Evolutionary conservation across 2,888 invertebrate species (phyloP), one percentile per base, ranked within the genome.

Genomic region (Choreutis nemorana): DNA sequence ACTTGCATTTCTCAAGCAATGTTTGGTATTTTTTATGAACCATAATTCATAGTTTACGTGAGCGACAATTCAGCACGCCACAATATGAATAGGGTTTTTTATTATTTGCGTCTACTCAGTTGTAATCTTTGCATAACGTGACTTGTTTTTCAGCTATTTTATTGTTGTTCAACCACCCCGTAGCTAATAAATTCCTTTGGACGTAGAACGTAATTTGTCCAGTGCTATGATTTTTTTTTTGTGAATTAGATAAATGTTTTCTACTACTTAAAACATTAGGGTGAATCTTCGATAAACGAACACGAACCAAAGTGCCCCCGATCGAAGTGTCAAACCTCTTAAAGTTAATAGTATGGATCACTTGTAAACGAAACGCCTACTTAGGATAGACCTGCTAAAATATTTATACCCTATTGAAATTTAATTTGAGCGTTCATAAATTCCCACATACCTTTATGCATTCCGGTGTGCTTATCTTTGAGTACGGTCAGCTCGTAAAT

Each of bases 401-500:
- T 12, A 24, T 11, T 13, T 24, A 26, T 18, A 23, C 20, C 26
- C 28, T 15, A 23, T 35, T n/a, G n/a, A 26, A 31, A 34, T 34
- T 29, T 30, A 15, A 20, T 18, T 28, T 31, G 30, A 32, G 28
- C 26, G 24, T 21, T 35, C 23, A 42, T 46, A 51, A 53, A 52
- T 49, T 36, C 44, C 40, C 10, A 56, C 82, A 64, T 59, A 91
- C 94, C 94, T 87, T 95, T 95, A 71, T 95, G 95, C 87, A 94
- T 91, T 41, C 95, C 95, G 34, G 94, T 95, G 81, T 91, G 90
- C 62, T 94, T 92, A 70, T 96, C 95, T 82, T 94, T 94, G 47
- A 96, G 86, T 34, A 96, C 91, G 37, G 94, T 93, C 57, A 96
- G 88, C 82, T 96, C 95, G 72, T 93, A 94, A 59, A 95, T 94